Percentiles rank a stretch among this genome's conserved stretches.
Evolutionary conservation across 2,888 invertebrate species (phyloP).

Genomic region (Epistrophe eligans): DNA sequence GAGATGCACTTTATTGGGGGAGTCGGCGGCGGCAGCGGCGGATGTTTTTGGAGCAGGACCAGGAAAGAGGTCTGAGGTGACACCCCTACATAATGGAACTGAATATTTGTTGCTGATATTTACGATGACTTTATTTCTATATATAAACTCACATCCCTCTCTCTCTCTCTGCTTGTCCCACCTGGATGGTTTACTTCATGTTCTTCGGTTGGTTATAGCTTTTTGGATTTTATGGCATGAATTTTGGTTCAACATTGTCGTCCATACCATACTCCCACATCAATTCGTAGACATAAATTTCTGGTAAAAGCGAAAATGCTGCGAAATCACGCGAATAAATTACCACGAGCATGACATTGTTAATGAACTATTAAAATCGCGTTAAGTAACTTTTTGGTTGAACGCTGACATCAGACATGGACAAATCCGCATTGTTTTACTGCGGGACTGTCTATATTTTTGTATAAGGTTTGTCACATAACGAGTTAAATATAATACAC

Average conservation of each 20-base stretch:
- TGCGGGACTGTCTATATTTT: not conserved
- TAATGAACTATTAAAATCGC: constrained; percentile 76
- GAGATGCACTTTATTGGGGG: constrained; percentile 65
- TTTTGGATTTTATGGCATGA: constrained; percentile 63
- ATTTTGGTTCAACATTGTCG: constrained; percentile 29
- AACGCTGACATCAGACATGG: constrained; percentile 54
- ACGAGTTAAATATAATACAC: not conserved
- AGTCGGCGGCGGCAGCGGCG: not conserved
- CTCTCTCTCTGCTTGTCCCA: constrained; percentile 16
- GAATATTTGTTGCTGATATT: constrained; percentile 75
- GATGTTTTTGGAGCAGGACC: not conserved
- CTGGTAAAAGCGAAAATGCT: constrained; percentile 73
- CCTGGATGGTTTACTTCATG: constrained; percentile 72
- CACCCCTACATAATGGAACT: constrained; percentile 71
- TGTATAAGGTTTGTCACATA: not conserved
- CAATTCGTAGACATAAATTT: constrained; percentile 60
- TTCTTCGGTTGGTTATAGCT: constrained; percentile 39
- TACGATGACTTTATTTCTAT: constrained; percentile 53
- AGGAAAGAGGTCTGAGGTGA: constrained; percentile 50
- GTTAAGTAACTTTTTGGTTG: constrained; percentile 66
- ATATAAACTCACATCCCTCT: not conserved
- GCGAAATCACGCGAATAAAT: constrained; percentile 75
- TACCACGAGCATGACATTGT: constrained; percentile 73
- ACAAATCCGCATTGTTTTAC: constrained; percentile 34
- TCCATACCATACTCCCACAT: constrained; percentile 13